These are phyloP conservation scores for Channa maculata DNA, from an alignment of 2,113 vertebrate species.

Conservation along the genomic window DNA sequence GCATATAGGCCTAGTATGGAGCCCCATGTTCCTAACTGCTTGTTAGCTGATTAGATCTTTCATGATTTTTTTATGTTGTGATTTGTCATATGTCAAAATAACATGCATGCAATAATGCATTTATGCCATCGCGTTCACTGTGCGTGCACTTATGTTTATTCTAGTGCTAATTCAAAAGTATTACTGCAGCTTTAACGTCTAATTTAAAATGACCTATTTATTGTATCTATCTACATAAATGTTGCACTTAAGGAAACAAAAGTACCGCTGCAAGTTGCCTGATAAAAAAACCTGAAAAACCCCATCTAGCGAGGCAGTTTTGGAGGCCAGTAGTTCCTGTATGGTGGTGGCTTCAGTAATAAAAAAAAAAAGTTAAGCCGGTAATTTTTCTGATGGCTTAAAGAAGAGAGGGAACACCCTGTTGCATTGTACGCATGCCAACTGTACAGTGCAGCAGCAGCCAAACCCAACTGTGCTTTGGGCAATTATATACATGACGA, in stretches of 20 bases:
- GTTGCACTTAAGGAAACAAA: not conserved
- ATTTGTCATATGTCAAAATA: too few species aligned
- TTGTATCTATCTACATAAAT: too few species aligned
- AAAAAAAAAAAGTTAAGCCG: constrained; percentile 40
- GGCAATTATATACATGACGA: not conserved
- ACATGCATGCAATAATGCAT: too few species aligned
- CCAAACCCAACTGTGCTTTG: constrained; percentile 39
- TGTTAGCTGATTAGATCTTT: too few species aligned
- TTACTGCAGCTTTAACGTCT: too few species aligned
- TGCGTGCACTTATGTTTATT: too few species aligned
- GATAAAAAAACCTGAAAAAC: constrained; percentile 36
- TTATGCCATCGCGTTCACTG: too few species aligned
- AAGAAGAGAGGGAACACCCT: constrained; percentile 69
- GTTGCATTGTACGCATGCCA: constrained; percentile 31
- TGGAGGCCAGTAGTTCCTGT: constrained; percentile 18
- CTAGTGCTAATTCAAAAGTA: too few species aligned
- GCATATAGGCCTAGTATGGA: too few species aligned
- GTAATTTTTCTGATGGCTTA: constrained; percentile 42
- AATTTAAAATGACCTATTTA: too few species aligned
- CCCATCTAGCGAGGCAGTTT: constrained; percentile 15
- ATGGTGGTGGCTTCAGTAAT: constrained; percentile 54
- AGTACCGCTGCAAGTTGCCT: not conserved
- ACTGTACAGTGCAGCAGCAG: constrained; percentile 23
- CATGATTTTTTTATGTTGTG: too few species aligned
- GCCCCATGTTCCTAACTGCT: too few species aligned